Evolutionary conservation across 2,797 vertebrate genomes (phyloP).

Genomic region (Psittacula derbiana): DNA sequence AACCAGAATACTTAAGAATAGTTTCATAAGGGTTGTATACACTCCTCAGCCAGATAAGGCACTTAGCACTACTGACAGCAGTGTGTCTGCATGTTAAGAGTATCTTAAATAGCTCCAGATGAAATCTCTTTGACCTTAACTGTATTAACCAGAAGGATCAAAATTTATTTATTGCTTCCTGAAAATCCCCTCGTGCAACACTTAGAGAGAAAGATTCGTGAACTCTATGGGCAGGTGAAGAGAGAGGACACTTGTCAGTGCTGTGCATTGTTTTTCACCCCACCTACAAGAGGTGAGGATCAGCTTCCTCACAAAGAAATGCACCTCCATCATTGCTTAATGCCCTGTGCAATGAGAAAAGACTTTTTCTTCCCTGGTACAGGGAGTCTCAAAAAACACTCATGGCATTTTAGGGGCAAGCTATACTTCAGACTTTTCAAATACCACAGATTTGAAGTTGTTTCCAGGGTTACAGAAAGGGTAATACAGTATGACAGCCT

Average conservation of each 20-base stretch:
- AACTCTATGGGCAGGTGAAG: background rate
- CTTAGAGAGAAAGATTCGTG: slow-evolving; percentile 2
- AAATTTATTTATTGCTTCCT: slow-evolving; percentile 45
- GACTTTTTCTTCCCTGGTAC: background rate
- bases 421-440: background rate
- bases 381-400: background rate
- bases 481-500: background rate
- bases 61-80: slow-evolving; percentile 49
- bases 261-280: background rate
- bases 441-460: background rate
- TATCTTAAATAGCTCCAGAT: slow-evolving; percentile 41
- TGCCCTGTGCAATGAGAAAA: background rate
- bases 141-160: slow-evolving; percentile 50
- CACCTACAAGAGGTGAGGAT: background rate
- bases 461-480: slow-evolving; percentile 33
- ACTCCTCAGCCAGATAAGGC: slow-evolving; percentile 48
- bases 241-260: background rate
- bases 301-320: background rate
- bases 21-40: slow-evolving; percentile 57
- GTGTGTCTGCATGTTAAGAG: slow-evolving; percentile 42
- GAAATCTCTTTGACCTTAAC: slow-evolving; percentile 58
- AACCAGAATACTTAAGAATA: slow-evolving; percentile 61
- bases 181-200: slow-evolving; percentile 21
- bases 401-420: background rate
- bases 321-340: background rate